phyloP scores from a whole-genome alignment of 2,797 vertebrate genomes.

The Spinus olivaceus region DNA sequence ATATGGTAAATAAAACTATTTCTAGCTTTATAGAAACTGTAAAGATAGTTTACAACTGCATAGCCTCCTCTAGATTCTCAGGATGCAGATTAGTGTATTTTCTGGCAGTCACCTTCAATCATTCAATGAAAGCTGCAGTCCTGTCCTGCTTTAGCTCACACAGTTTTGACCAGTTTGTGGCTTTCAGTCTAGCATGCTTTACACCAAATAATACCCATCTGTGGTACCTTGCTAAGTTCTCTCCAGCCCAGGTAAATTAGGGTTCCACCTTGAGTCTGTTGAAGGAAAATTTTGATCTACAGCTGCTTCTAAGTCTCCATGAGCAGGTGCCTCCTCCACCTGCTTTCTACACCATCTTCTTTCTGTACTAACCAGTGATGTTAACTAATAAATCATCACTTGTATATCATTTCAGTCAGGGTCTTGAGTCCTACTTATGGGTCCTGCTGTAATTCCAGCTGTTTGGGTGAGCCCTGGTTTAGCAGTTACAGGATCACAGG shows the following conservation, averaged over 20 bases:
- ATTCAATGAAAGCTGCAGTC: rapidly evolving
- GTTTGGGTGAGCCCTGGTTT: background rate
- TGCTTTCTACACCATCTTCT: background rate
- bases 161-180: background rate
- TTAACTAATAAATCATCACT: background rate
- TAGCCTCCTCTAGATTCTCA: background rate
- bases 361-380: background rate
- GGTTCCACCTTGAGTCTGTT: background rate
- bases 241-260: background rate
- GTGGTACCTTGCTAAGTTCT: background rate
- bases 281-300: background rate
- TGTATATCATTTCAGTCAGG: background rate
- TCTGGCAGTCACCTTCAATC: background rate
- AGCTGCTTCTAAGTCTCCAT: background rate
- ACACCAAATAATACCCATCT: background rate
- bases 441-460: background rate
- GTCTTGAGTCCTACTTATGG: background rate
- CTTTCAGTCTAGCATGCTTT: background rate
- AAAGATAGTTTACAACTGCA: background rate
- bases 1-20: too few relatives aligned
- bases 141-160: background rate
- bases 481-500: background rate
- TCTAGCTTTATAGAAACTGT: background rate
- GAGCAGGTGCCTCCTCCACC: background rate
- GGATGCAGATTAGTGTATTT: background rate